A percentile compares a stretch with the other conserved stretches of the same genome.
phyloP scores from a whole-genome alignment of 2,113 vertebrate genomes.

The Meriones unguiculatus region DNA sequence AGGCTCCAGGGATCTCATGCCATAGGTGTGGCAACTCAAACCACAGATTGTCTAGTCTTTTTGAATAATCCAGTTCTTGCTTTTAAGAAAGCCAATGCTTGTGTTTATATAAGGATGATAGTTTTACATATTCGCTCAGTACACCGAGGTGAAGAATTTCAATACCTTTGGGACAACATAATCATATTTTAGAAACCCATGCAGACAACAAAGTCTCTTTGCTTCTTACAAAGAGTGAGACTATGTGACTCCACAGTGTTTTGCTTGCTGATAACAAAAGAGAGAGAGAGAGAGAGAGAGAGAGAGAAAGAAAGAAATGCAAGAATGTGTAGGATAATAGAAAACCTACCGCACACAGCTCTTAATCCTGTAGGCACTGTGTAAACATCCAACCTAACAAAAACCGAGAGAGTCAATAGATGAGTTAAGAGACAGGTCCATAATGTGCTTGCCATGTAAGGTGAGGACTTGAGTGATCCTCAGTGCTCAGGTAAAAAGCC shows the following conservation, averaged over 20 bases:
- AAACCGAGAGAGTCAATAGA: not conserved
- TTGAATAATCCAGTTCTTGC: too few relatives aligned
- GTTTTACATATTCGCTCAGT: not conserved
- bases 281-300: too few relatives aligned
- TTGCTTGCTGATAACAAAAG: not conserved
- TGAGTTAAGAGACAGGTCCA: not conserved
- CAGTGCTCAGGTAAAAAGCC: not conserved
- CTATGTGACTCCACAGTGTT: not conserved
- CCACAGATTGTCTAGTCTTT: not conserved
- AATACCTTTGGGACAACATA: not conserved
- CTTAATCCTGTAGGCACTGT: not conserved
- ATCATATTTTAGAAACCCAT: not conserved
- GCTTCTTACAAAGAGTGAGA: not conserved
- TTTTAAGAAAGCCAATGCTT: not conserved
- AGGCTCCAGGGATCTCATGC: not conserved
- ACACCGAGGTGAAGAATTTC: not conserved
- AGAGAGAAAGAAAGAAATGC: not conserved
- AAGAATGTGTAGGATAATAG: not conserved
- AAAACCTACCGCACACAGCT: not conserved
- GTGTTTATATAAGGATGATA: not conserved
- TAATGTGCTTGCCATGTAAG: rapidly evolving
- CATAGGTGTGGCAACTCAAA: not conserved
- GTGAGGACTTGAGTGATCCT: not conserved
- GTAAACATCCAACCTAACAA: not conserved
- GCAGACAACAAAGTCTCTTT: conserved; percentile 2